These are phyloP conservation scores for Euwallacea similis DNA, from an alignment of 1,140 invertebrate genomes.

Conservation along the genomic window DNA sequence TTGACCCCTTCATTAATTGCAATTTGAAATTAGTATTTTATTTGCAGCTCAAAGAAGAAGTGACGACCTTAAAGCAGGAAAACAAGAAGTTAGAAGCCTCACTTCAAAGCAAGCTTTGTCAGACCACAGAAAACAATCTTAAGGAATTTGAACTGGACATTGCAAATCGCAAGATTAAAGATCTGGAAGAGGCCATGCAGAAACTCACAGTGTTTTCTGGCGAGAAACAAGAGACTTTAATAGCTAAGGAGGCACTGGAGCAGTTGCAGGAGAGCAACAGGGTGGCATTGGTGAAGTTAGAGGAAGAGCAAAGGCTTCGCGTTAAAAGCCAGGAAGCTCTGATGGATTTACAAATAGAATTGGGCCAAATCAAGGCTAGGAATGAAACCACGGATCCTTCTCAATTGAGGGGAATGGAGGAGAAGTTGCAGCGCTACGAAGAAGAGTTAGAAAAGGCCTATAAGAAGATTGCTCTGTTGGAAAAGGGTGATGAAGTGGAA, in stretches of 20 bases:
- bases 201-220: neutral
- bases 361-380: neutral
- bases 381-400: neutral
- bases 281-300: too few relatives aligned
- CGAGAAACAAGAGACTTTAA: too few relatives aligned
- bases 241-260: too few relatives aligned
- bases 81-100: too few relatives aligned
- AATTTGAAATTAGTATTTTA: neutral
- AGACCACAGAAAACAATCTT: too few relatives aligned
- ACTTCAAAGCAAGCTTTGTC: too few relatives aligned
- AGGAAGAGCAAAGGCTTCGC: too few relatives aligned
- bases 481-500: neutral
- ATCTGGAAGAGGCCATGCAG: neutral
- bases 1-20: neutral
- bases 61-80: slow-evolving; percentile 25
- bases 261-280: too few relatives aligned
- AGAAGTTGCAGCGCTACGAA: slow-evolving; percentile 14
- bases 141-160: neutral
- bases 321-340: neutral
- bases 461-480: slow-evolving; percentile 12
- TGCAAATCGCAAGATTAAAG: neutral
- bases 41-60: slow-evolving; percentile 20
- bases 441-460: slow-evolving; percentile 18
- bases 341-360: neutral
- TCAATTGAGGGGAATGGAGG: neutral